Base-by-base conservation (phyloP, 2,113 vertebrate species). In the Callaeas wilsoni region DNA sequence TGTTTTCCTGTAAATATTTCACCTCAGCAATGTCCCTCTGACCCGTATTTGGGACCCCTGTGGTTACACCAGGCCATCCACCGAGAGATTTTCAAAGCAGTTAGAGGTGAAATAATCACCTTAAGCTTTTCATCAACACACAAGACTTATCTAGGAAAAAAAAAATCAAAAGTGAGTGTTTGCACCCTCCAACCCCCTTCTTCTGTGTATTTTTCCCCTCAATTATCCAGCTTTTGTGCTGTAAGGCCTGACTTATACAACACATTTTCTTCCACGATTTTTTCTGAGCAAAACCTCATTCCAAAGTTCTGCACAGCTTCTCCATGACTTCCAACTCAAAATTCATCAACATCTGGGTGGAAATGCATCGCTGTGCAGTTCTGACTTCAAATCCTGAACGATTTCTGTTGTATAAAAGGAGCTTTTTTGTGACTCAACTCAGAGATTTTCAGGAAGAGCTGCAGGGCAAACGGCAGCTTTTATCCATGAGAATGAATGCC, bases 151-250 rank as follows among this genome's bases (percentile, higher is more conserved):
- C 32, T 7, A 50, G 15, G 7, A 19, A 74, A 41, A 20, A 42
- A 16, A 13, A 15, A 14, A 4, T 5, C 1, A 27, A 22, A 26
- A 71, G 21, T 7, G 5, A 73, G 7, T 25, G 30, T 64, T 63
- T 57, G 7, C 55, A 46, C 9, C 15, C 1, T 6, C 8, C 2
- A 63, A 7, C 2, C 21, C 4, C 8, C 8, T 3, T 32, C 32
- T 59, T 4, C 32, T 46, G 79, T 16, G 30, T 13, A 16, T 47
- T 82, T 70, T 18, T 0, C 5, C 52, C 55, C 42, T 73, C 37
- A 52, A 4, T 16, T 63, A 32, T 17, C 4, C 71, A 78, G 8
- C 4, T 78, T 83, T 68, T 32, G 13, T 32, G n/a, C 70, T 63
- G 1, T 6, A 29, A 42, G 26, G 3, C 63, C 59, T 68, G 59